phyloP scores from a whole-genome alignment of 2,113 vertebrate species.

The Oxygymnocypris stewartii region DNA sequence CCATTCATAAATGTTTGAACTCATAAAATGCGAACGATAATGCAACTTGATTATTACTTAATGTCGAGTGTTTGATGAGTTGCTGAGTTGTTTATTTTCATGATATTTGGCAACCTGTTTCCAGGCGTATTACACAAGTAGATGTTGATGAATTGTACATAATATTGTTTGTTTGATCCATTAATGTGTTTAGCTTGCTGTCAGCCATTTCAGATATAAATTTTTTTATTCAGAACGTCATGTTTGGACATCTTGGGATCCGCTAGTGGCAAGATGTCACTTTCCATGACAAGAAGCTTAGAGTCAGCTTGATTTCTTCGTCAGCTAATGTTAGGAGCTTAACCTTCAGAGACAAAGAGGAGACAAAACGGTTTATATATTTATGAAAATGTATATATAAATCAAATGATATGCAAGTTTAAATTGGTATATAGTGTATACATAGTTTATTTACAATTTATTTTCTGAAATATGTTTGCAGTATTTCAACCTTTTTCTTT shows the following conservation, averaged over 20 bases:
- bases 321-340: not conserved
- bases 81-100: not conserved
- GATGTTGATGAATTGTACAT: not conserved
- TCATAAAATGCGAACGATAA: not conserved
- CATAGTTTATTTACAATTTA: not conserved
- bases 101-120: not conserved
- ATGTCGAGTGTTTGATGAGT: not conserved
- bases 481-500: not conserved
- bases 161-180: conserved; percentile 9
- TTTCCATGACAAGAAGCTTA: not conserved
- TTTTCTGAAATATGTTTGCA: not conserved
- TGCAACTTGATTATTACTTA: not conserved
- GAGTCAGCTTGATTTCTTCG: not conserved
- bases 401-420: not conserved
- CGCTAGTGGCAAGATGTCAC: not conserved
- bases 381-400: no score
- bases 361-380: no score
- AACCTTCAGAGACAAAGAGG: no score
- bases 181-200: not conserved
- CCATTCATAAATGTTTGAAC: not conserved
- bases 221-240: not conserved
- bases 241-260: not conserved
- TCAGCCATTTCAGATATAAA: not conserved
- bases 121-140: not conserved
- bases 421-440: not conserved